Conservation (phyloP, 2,797 vertebrate genomes). For the Smutsia gigantea region DNA sequence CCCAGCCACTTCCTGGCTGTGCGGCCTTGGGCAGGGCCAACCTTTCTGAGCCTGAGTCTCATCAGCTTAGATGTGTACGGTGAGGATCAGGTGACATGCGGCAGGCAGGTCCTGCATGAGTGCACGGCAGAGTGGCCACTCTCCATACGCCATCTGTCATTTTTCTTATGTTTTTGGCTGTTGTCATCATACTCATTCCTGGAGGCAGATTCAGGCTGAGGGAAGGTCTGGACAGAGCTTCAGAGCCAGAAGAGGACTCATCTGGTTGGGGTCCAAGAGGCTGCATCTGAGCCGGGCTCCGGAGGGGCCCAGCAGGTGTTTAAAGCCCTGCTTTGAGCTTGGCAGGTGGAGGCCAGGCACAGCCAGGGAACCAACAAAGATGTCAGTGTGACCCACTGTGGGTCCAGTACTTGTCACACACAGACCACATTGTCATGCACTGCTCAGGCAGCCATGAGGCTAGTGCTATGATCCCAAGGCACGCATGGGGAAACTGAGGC, state of each 20-base stretch:
- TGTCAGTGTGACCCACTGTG: fast-evolving
- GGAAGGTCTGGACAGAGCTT: background rate
- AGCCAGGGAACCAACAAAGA: background rate
- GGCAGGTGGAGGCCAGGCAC: background rate
- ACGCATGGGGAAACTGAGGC: background rate
- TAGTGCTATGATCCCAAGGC: background rate
- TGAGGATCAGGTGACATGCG: background rate
- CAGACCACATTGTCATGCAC: fast-evolving
- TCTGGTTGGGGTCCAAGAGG: background rate
- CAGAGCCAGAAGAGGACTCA: background rate
- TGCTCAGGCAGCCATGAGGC: background rate
- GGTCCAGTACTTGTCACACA: background rate
- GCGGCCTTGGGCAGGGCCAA: background rate
- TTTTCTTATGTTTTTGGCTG: background rate
- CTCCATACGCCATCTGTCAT: background rate
- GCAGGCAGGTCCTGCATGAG: background rate
- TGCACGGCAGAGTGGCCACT: background rate
- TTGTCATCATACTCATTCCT: background rate
- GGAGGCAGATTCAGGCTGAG: background rate
- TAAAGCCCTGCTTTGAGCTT: background rate
- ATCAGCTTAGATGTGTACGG: background rate
- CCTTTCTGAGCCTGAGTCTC: background rate
- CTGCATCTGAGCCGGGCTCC: background rate
- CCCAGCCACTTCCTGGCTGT: background rate
- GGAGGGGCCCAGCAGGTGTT: background rate